Base-by-base conservation (phyloP, 2,113 vertebrate species). In the Rhynchopsitta pachyrhyncha region DNA sequence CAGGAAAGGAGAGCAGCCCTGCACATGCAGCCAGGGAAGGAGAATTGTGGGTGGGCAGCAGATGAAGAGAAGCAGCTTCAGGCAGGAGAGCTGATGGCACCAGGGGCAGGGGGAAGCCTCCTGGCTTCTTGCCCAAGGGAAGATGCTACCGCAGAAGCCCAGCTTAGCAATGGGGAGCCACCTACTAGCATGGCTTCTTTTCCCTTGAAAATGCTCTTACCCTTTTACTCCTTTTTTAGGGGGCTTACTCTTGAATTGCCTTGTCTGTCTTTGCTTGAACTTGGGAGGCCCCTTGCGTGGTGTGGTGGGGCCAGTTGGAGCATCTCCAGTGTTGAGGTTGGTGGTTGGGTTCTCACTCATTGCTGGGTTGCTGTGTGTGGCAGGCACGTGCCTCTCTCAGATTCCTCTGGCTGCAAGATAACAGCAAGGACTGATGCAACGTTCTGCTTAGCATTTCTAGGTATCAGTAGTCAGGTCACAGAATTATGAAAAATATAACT, bases 201-300 rank as follows among this genome's bases (percentile, higher is more conserved):
- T 70, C 39, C 50, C 81, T 92, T 35, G 25, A 47, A 50, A 67
- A 73, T n/a, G 27, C 10, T 67, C 97, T 97, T 98, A 99, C 99
- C 99, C 99, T 97, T 98, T 99, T 91, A 99, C 98, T 75, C 99
- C 99, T 88, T 99, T 99, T 93, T 99, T 99, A 22, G 99, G 99
- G 29, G 99, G 99, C 95, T 99, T 99, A 98, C 99, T 99, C 97
- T 99, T 99, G 98, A 99, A 99, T 67, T 99, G 99, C 22, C 99
- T 98, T 28, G 99, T 98, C 96, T 99, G 99, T 91, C 99, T 98
- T 97, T 99, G 99, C 98, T 99, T 99, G 98, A 99, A 99, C 90
- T 99, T 99, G 73, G 99, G 99, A 20, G 99, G 99, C 2, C 99
- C 99, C 96, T 99, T 99, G 94, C 99, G 99, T 3, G 99, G 99